A percentile compares a stretch with the other conserved stretches of the same genome.
phyloP scores from a whole-genome alignment of 2,113 vertebrate species.

The Leucosticte australis region DNA sequence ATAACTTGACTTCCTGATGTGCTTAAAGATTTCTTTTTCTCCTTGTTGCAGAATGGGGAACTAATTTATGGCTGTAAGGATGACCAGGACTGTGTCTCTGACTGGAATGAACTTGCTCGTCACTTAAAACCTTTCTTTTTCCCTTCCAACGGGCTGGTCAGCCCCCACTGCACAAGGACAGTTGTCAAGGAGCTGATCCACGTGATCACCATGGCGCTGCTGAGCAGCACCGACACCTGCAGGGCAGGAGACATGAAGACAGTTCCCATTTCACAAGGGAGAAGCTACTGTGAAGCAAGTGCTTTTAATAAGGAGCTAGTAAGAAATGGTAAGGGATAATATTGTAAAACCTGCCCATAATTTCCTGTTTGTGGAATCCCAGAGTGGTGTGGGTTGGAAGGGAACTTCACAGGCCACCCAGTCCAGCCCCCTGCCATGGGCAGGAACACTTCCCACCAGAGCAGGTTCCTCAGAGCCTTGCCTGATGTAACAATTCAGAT shows the following conservation, averaged over 20 bases:
- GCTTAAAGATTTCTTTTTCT: neutral
- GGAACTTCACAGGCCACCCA: neutral
- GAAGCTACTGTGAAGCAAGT: conserved; percentile 89
- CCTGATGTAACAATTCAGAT: neutral
- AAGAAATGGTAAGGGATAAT: conserved; percentile 78
- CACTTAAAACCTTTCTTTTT: conserved; percentile 92
- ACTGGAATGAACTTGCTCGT: conserved; percentile 84
- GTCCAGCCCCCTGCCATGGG: neutral
- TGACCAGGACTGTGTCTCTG: conserved; percentile 79
- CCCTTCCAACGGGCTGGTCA: conserved; percentile 80
- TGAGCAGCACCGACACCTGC: conserved; percentile 80
- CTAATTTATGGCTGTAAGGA: conserved; percentile 92
- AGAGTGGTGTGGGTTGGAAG: neutral
- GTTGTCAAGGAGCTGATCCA: conserved; percentile 90
- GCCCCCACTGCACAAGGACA: conserved; percentile 79
- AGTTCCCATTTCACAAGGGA: conserved; percentile 71
- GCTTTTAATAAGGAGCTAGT: conserved; percentile 81
- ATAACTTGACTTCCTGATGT: neutral
- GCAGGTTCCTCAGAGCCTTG: neutral
- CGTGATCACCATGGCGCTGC: conserved; percentile 82
- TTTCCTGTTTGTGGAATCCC: neutral
- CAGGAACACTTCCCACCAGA: neutral
- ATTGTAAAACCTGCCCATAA: neutral
- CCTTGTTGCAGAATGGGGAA: conserved; percentile 85
- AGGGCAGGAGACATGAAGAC: conserved; percentile 71